Evolutionary conservation across 30 jellyfish, hydroid and myxozoan species (phyloP), one percentile per base, ranked within the genome.

Genomic region (Pseudorhiza aurosa): DNA sequence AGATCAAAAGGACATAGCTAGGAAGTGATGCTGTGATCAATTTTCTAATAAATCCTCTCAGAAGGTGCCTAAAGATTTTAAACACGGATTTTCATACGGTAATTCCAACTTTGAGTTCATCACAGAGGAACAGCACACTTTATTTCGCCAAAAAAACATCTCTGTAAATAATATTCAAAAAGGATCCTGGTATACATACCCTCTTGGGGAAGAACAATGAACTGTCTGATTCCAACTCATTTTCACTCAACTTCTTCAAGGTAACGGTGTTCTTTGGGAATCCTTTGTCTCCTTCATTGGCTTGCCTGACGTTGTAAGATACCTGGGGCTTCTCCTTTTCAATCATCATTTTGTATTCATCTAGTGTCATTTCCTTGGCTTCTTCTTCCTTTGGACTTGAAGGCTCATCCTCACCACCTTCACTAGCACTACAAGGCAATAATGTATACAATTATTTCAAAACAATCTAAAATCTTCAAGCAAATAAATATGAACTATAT

Each of bases 211-310:
- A 92, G 75, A 78, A 92, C 46, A 92, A 55, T 18, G 98, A 85
- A 42, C 85, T 85, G 35, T 78, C 95, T 14, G 83, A 69, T 79
- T 92, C 96, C 40, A 77, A 56, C 55, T 92, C 98, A 33, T 85
- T 88, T 71, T 92, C 96, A 27, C 94, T 67, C 56, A 88, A 81
- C 69, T 85, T 92, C 80, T 72, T 85, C 46, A 85, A 63, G 1
- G 87, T 64, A 32, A 68, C 85, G 21, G 83, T 77, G 21, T 74
- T 77, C 63, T 84, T 86, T 17, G 88, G 86, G 42, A 64, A 51
- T 45, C 56, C 74, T 75, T 85, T 92, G 35, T 74, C 98, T 26
- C 96, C 96, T 86, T 92, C 98, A 65, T 91, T 91, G 2, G 96
- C 98, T 45, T 79, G 88, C 51, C 98, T 50, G 65, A 92, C 60